phyloP scores from a whole-genome alignment of 2,113 vertebrate species.

The Lynx canadensis region DNA sequence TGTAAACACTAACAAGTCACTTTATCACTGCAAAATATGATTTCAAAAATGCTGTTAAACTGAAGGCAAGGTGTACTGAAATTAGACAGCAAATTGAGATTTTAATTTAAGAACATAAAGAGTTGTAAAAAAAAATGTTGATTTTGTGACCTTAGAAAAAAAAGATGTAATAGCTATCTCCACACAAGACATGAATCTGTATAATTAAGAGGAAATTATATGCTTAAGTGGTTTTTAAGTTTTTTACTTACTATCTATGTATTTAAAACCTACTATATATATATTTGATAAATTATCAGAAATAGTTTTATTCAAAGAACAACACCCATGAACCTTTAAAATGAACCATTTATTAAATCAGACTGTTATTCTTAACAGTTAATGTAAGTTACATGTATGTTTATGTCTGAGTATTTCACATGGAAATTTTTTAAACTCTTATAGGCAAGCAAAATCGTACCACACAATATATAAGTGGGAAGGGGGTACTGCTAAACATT shows the following conservation, averaged over 20 bases:
- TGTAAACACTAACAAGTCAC: not conserved
- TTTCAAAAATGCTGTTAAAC: not conserved
- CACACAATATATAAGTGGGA: constrained; percentile 96
- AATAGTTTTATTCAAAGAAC: constrained; percentile 66
- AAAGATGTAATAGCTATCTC: not conserved
- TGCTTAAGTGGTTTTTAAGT: not conserved
- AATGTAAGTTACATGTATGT: constrained; percentile 97
- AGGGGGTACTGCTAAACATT: constrained; percentile 86
- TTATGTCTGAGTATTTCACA: constrained; percentile 92
- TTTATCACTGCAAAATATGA: not conserved
- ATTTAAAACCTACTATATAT: not conserved
- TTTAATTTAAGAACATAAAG: not conserved
- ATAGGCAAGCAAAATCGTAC: constrained; percentile 98
- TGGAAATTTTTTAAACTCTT: constrained; percentile 92
- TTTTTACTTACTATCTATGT: not conserved
- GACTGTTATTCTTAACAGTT: constrained; percentile 98
- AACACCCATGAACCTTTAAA: constrained; percentile 85
- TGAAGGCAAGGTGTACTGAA: not conserved
- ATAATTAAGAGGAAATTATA: not conserved
- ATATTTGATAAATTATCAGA: constrained; percentile 47
- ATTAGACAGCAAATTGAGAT: not conserved
- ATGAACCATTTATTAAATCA: constrained; percentile 97
- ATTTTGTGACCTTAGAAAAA: not conserved
- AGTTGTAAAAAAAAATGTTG: constrained; percentile 14
- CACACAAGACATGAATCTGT: not conserved